Conservation (phyloP, 2,888 invertebrate species). For the Mechanitis mazaeus region DNA sequence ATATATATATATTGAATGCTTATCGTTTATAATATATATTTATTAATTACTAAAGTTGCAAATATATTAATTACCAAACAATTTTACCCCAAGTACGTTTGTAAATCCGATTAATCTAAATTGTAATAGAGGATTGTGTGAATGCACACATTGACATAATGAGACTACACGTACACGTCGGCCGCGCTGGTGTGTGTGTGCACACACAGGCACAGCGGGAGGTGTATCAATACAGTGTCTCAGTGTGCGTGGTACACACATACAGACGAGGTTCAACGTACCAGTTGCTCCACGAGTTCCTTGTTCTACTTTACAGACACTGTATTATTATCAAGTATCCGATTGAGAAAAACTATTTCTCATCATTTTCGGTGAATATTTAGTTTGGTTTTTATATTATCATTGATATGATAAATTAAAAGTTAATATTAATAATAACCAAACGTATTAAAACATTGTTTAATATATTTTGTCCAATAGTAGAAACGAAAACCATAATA, state of each 20-base stretch:
- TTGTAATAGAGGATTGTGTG: conserved; percentile 28
- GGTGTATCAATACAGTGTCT: conserved; percentile 10
- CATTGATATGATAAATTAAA: no score
- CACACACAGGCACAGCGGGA: conserved; percentile 19
- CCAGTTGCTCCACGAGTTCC: conserved; percentile 74
- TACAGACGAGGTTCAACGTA: conserved; percentile 69
- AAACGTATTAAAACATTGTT: no score
- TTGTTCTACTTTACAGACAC: conserved; percentile 76
- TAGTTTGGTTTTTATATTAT: neutral
- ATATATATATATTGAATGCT: no score
- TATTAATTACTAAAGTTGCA: conserved; percentile 9
- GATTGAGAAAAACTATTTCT: conserved; percentile 28
- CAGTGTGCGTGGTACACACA: conserved; percentile 43
- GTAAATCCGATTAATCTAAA: conserved; percentile 61
- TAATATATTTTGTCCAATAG: no score
- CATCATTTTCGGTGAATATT: neutral
- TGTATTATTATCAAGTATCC: conserved; percentile 73
- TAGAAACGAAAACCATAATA: no score
- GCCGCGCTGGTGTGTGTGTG: conserved; percentile 32
- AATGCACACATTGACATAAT: no score
- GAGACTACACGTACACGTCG: conserved; percentile 23
- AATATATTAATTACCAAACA: conserved; percentile 17
- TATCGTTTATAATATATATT: no score
- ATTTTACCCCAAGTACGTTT: conserved; percentile 29
- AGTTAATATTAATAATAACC: no score